Evolutionary conservation across 2,888 invertebrate species (phyloP), one percentile per base, ranked within the genome.

Genomic region (Ormyrus labotus): DNA sequence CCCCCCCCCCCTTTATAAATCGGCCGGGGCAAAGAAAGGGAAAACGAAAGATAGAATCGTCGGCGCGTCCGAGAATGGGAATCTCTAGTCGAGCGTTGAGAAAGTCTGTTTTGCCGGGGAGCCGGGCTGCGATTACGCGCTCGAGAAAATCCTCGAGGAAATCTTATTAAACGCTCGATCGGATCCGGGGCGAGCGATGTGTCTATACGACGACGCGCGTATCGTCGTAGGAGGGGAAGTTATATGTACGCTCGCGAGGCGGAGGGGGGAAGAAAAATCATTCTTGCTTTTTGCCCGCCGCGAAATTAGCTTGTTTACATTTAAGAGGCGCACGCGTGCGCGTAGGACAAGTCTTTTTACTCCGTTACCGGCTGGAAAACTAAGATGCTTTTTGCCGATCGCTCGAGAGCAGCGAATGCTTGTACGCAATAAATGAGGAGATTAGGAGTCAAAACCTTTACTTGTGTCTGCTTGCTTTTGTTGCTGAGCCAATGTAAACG

Each of bases 81-180:
- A 57, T 53, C 61, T 68, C 69, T 69, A 76, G 50, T 78, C 61
- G 72, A 83, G 81, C 80, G 82, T 76, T 82, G 74, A 81, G 77
- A 84, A 82, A 81, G 77, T 76, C 76, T 77, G 79, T 80, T 82
- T 83, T 82, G 79, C 72, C 65, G 34, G 10, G 3, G 34, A 0
- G 34, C 6, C 3, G 68, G 34, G 13, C 58, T 9, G 80, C 78
- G 83, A 83, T 83, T 83, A 80, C 69, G 76, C 76, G 76, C 76
- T 70, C 75, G 70, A 80, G 80, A 64, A 81, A 83, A 83, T 80
- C 78, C 80, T 64, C 60, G 61, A 68, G 70, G 71, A 82, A 82
- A 80, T 81, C 83, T 82, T 82, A 83, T 84, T 81, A 81, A 84
- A 84, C 78, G 82, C 76, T 80, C 73, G 82, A 81, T 84, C 82